A percentile compares a stretch with the other conserved stretches of the same genome.
Conservation (phyloP, 1,140 invertebrate species). For the Rhagoletis pomonella region DNA sequence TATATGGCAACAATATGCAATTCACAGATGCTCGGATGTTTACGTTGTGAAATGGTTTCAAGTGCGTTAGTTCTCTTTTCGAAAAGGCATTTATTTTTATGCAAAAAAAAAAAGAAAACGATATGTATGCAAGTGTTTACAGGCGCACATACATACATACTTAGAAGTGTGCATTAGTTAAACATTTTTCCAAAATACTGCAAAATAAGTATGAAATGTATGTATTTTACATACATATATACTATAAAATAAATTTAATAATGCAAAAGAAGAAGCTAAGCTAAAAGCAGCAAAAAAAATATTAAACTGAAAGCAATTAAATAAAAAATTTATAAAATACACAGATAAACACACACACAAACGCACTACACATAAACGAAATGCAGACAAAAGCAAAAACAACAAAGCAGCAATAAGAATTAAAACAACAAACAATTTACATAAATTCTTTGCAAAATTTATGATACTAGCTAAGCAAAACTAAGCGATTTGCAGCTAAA, state of each 20-base stretch:
- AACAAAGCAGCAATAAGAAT: background rate
- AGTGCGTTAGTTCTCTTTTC: constrained; percentile 35
- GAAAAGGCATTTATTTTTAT: constrained; percentile 46
- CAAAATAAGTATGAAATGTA: constrained; percentile 8
- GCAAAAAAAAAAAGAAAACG: background rate
- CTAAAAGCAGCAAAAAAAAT: background rate
- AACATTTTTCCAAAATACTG: constrained; percentile 30
- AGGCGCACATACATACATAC: background rate
- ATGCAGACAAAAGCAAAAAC: background rate
- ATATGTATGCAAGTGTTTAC: constrained; percentile 22
- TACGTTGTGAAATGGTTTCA: constrained; percentile 51
- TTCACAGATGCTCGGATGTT: constrained; percentile 15
- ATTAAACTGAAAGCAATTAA: constrained; percentile 16
- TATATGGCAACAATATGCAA: background rate
- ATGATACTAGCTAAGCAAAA: background rate
- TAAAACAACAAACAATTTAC: background rate
- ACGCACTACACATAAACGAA: background rate
- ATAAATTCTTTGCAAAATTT: background rate
- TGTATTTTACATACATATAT: background rate
- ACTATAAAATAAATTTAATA: no score
- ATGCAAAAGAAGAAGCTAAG: background rate
- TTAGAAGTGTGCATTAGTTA: background rate
- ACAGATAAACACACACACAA: background rate
- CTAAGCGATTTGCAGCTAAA: background rate
- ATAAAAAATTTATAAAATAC: background rate